Evolutionary conservation across 2,797 vertebrate species (phyloP).

Genomic region (Sebastes nivosus): DNA sequence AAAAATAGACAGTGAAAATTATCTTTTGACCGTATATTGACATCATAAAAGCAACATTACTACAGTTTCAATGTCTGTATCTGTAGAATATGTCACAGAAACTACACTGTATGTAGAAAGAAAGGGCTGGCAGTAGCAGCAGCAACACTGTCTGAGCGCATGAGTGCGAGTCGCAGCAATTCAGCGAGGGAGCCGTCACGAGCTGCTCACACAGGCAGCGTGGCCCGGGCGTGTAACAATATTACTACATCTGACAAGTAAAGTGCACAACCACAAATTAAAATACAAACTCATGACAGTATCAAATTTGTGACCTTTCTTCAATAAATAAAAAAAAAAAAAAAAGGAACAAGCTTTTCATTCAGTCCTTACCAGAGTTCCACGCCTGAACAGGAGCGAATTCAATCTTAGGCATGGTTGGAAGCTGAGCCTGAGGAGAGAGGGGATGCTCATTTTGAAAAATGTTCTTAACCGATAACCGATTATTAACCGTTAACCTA

Average conservation of each 20-base stretch:
- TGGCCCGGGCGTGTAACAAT: not conserved
- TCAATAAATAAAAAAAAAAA: too few relatives aligned
- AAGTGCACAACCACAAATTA: not conserved
- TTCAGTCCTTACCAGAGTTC: constrained; percentile 90
- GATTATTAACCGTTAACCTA: too few relatives aligned
- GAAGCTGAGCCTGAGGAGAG: constrained; percentile 82
- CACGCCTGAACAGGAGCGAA: constrained; percentile 86
- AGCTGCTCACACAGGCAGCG: too few relatives aligned
- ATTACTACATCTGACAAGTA: not conserved
- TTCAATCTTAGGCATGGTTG: constrained; percentile 86
- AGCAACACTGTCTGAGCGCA: not conserved
- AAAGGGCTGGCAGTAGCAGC: too few relatives aligned
- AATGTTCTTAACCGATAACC: too few relatives aligned
- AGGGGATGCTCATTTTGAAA: not conserved
- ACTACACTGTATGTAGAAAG: not conserved
- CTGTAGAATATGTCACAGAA: not conserved
- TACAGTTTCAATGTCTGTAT: not conserved
- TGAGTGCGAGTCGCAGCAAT: too few relatives aligned
- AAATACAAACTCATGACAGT: not conserved
- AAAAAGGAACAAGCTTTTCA: not conserved
- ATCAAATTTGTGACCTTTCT: not conserved
- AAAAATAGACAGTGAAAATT: too few relatives aligned
- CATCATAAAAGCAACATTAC: not conserved
- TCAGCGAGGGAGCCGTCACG: too few relatives aligned
- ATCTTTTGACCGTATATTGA: too few relatives aligned